phyloP scores from a whole-genome alignment of 2,113 vertebrate species.

The Alligator sinensis region DNA sequence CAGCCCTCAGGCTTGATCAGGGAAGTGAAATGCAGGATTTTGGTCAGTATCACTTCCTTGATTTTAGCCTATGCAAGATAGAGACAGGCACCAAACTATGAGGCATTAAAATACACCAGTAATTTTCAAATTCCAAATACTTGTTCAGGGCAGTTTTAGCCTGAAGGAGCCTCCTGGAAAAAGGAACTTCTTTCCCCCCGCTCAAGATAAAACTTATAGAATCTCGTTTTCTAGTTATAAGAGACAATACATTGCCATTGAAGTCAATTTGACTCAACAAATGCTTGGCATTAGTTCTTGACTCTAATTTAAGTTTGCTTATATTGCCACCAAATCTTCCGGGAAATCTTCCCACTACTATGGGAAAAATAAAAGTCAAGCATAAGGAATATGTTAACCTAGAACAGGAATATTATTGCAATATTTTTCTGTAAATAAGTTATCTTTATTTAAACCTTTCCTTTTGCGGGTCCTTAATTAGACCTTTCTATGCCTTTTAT shows the following conservation, averaged over 20 bases:
- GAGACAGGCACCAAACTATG: neutral
- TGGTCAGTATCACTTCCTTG: slow-evolving; percentile 32
- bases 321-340: neutral
- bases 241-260: neutral
- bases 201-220: neutral
- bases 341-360: neutral
- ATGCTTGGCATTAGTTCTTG: neutral
- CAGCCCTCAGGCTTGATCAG: neutral
- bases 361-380: neutral
- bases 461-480: no score
- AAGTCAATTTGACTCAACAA: neutral
- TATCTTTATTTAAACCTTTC: neutral
- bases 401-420: neutral
- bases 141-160: neutral
- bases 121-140: neutral
- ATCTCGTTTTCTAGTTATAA: neutral
- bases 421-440: neutral
- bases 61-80: neutral
- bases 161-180: neutral
- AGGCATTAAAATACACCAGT: neutral
- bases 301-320: neutral
- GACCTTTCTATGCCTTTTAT: no score
- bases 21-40: slow-evolving; percentile 13
- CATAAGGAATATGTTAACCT: neutral
- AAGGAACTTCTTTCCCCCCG: neutral